phyloP scores from a whole-genome alignment of 2,888 invertebrate species.

The Pollenia griseotomentosa region DNA sequence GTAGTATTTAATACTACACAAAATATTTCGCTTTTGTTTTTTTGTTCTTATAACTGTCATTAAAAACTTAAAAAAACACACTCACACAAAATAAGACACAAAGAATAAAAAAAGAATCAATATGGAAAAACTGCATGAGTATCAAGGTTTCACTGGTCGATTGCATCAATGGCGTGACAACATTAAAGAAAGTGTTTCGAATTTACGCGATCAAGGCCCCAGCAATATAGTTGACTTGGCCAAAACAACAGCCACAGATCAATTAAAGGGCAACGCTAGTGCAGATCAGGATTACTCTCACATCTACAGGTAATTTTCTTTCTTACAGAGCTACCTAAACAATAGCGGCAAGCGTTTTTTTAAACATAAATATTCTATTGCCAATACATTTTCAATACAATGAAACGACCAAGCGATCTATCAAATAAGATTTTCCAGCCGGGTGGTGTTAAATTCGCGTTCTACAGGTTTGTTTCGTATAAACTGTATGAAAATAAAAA shows the following conservation, averaged over 20 bases:
- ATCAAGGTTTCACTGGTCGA: conserved; percentile 90
- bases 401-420: no score
- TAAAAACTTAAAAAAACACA: not conserved
- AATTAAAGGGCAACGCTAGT: conserved; percentile 81
- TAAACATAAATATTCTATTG: no score
- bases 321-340: not conserved
- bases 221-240: conserved; percentile 85
- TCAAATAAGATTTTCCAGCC: no score
- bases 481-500: no score
- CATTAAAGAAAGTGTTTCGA: conserved; percentile 87
- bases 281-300: conserved; percentile 87
- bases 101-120: conserved; percentile 81
- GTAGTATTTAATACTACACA: not conserved
- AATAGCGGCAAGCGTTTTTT: no score
- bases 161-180: conserved; percentile 88
- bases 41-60: not conserved
- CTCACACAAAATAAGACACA: not conserved
- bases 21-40: not conserved
- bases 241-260: conserved; percentile 81
- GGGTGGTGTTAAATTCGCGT: no score
- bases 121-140: conserved; percentile 92
- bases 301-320: conserved; percentile 86
- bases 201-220: conserved; percentile 87
- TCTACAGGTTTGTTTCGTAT: no score
- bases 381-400: no score